Evolutionary conservation across 2,888 invertebrate genomes (phyloP), one percentile per base, ranked within the genome.

Genomic region (Scelioninae gen. 1): DNA sequence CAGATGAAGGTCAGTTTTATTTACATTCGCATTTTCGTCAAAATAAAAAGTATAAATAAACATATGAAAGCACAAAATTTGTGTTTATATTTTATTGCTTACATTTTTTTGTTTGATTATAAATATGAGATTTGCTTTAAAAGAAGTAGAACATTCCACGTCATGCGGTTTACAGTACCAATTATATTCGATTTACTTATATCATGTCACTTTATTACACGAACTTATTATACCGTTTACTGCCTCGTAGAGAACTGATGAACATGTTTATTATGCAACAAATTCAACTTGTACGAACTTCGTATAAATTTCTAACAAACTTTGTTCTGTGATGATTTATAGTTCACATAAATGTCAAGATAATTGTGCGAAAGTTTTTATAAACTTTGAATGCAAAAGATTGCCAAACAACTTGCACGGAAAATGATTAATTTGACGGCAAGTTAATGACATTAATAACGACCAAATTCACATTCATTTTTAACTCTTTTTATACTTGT

Each of bases 311-410:
- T 55, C 69, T 13, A 40, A 29, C 78, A 78, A 71, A 71, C 71
- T 78, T 71, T 65, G 69, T 77, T 55, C 43, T 13, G 40, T 56
- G 63, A 69, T 78, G 71, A 78, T 71, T 78, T 65, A 78, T 78
- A 40, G 49, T 47, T 9, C 32, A 32, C 63, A 62, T 78, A 78
- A 78, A 71, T 68, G 78, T 65, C 68, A 65, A 38, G 71, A 58
- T 71, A 78, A 78, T 71, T 58, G 78, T 38, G 45, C 62, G 45
- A 13, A 56, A 65, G 16, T 58, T 78, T 66, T 69, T 68, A 49
- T 16, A 40, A 65, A 40, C 65, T 34, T 43, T 34, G 40, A 45
- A 53, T 15, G 51, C 58, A 47, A 40, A 53, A 51, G 60, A 62
- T 72, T 62, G 56, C 13, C 69, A 43, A 32, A 47, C 62, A 32